Evolutionary conservation across 2,888 invertebrate genomes (phyloP), one percentile per base, ranked within the genome.

Genomic region (Uropetala carovei): DNA sequence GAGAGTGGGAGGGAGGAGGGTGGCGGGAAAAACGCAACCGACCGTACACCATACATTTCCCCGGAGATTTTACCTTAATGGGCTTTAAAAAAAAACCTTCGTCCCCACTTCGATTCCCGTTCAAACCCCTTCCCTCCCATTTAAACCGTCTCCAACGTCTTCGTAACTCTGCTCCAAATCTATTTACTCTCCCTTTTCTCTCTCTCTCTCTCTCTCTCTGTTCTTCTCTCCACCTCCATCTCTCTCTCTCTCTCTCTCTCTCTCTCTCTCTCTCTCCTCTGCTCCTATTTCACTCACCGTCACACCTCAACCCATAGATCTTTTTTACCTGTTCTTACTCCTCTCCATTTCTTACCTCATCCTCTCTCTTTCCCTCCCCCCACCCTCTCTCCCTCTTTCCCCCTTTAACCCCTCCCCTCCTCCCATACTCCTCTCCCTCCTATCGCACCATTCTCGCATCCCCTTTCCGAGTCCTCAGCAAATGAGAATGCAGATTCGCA

Each of bases 401-500:
- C 18, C n/a, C 68, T n/a, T 16, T 7, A 18, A 16, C 68, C 68
- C n/a, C 68, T n/a, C 64, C 16, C 68, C 18, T 22, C 68, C 68
- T 68, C 18, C 18, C 22, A 18, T 18, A 16, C 68, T n/a, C 68
- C 18, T 22, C 7, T 10, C 2, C 27, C 75, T 22, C 22, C n/a
- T 7, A 75, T 27, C 75, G 22, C 14, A 14, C 9, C 64, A 10
- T n/a, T 18, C 11, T 22, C 18, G 22, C 22, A 27, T 75, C 27
- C 27, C 27, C 75, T 64, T n/a, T 64, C n/a, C 64, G n/a, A 64
- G n/a, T n/a, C 64, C 64, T 16, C 75, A 75, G 75, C 75, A 27
- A 75, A 75, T 75, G 75, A 75, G 75, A 75, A 75, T 75, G 75
- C 75, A 75, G 75, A 75, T 75, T 75, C 75, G 75, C 75, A 75